Base-by-base conservation (phyloP, 2,888 invertebrate genomes). In the Eupithecia vulgata region DNA sequence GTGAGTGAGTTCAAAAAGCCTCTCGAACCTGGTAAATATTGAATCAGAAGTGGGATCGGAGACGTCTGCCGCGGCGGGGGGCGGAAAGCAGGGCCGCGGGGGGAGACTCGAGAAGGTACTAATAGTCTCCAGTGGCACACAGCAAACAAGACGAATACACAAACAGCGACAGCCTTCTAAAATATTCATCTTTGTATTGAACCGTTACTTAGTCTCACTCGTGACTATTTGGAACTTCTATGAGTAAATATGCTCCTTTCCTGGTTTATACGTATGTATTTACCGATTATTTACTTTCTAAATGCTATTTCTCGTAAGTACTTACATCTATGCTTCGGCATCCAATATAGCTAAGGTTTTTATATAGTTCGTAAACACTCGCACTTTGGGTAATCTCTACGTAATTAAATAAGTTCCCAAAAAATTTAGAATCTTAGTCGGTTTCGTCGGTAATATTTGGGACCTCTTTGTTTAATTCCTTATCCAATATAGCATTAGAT, bases 111-210 rank as follows among this genome's bases (percentile, higher is more conserved):
- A 75, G 79, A 83, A 81, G 85, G 87, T 85, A 88, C 91, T 93
- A 94, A 93, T 93, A 93, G 94, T 91, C 95, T 95, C 95, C 92
- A 94, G 95, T 93, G 95, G 91, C 92, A 86, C 88, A 89, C 86
- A 86, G 87, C 90, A 93, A 93, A 93, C 91, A 92, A 88, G 85
- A 85, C 88, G 87, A 88, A 88, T 87, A 88, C 85, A 88, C 88
- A 90, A 89, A 92, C 89, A 89, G 85, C 84, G 89, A 88, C 87
- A 87, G 83, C 80, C 88, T 90, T 86, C 88, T 92, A 85, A 90
- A 92, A 91, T 91, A 93, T 92, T 92, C 89, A 91, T 89, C 85
- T 85, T 83, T 84, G 85, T 89, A 88, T 89, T 84, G 87, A 88
- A 86, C 87, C 84, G 83, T 84, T 84, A 85, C 67, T 82, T 84